These are phyloP conservation scores for Mythimna ferrago DNA, from an alignment of 2,888 invertebrate species.

Conservation along the genomic window DNA sequence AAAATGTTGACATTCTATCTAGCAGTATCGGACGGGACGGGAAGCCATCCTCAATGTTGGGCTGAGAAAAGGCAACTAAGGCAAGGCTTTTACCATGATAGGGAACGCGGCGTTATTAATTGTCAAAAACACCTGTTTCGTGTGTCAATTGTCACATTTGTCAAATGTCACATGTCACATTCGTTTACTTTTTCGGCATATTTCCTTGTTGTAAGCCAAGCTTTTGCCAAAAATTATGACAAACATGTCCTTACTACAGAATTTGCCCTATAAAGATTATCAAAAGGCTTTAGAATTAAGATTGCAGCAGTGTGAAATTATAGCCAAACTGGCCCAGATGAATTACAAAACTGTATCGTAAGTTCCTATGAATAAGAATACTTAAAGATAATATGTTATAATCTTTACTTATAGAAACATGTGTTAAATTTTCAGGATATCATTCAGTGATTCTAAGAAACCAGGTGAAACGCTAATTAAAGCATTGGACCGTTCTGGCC, in stretches of 20 bases:
- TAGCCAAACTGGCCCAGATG: slow-evolving; percentile 79
- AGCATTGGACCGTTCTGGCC: slow-evolving; percentile 78
- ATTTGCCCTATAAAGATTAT: slow-evolving; percentile 80
- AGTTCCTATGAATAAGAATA: slow-evolving; percentile 42
- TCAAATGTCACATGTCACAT: no score
- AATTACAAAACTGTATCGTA: slow-evolving; percentile 69
- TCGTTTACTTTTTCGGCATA: not conserved
- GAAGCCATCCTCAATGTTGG: no score
- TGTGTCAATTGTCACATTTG: no score
- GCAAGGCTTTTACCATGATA: no score
- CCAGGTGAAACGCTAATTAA: slow-evolving; percentile 83
- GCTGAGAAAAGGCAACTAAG: no score
- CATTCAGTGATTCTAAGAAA: slow-evolving; percentile 70
- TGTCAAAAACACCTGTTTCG: slow-evolving; percentile 27
- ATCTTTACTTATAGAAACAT: not conserved
- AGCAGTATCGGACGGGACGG: no score
- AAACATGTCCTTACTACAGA: slow-evolving; percentile 82
- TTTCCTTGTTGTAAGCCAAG: not conserved
- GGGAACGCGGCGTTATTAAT: no score
- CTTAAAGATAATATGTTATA: not conserved
- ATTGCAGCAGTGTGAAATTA: slow-evolving; percentile 79
- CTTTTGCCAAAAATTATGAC: not conserved
- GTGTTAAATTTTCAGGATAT: slow-evolving; percentile 72
- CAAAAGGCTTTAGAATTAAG: slow-evolving; percentile 75
- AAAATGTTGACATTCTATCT: no score